Conservation (phyloP, 2,888 invertebrate genomes). For the Chaetoderma sp. region DNA sequence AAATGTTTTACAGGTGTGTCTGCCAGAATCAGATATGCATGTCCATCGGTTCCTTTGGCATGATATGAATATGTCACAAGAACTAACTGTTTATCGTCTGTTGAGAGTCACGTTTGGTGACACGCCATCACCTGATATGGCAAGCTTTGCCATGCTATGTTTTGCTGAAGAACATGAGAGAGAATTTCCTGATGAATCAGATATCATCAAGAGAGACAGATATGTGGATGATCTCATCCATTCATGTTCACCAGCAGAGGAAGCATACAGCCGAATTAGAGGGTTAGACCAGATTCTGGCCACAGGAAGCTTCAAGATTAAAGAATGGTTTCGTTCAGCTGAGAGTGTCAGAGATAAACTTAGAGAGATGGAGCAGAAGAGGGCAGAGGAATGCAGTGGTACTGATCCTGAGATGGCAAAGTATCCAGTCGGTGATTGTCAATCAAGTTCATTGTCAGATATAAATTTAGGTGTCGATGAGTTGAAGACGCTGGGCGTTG, state of each 20-base stretch:
- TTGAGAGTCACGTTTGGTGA: slow-evolving; percentile 1
- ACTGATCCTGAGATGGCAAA: neutral
- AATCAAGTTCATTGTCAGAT: too few relatives aligned
- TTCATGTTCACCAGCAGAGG: neutral
- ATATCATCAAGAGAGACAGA: neutral
- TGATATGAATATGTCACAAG: neutral
- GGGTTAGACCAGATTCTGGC: neutral
- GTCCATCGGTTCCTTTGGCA: slow-evolving; percentile 13
- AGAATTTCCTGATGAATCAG: neutral
- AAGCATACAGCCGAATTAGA: neutral
- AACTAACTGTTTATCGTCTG: slow-evolving; percentile 9
- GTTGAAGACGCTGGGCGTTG: slow-evolving; percentile 2
- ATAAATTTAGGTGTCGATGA: too few relatives aligned
- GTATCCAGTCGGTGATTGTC: too few relatives aligned
- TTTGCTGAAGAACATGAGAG: neutral
- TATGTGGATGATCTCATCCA: neutral
- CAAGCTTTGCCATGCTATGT: neutral
- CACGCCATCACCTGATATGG: slow-evolving; percentile 3
- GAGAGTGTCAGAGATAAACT: neutral
- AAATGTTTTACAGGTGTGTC: neutral
- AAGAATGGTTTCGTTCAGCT: slow-evolving; percentile 3
- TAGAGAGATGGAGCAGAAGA: too few relatives aligned
- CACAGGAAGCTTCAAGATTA: neutral
- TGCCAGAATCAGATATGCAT: neutral
- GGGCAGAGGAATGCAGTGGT: neutral